Evolutionary conservation across 23 tunicate species (phyloP).

Genomic region (Botrylloides violaceus): DNA sequence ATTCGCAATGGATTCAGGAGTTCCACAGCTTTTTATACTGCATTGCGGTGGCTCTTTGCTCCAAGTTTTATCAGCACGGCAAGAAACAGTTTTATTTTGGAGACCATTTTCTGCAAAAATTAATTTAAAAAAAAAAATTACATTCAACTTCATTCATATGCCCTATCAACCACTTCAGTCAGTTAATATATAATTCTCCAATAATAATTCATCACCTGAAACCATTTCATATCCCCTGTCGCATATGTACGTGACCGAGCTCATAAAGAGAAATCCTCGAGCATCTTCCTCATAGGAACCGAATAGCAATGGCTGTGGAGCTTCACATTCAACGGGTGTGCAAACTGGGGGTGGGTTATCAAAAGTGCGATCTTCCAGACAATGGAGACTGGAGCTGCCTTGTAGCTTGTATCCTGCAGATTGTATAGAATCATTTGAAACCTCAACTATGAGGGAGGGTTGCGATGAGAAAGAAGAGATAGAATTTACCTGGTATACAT

Average conservation of each 20-base stretch:
- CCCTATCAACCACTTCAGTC: too few relatives aligned
- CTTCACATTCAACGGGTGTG: not conserved
- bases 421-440: not conserved
- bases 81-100: slow-evolving; percentile 6
- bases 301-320: not conserved
- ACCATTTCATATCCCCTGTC: slow-evolving; percentile 6
- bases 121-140: not conserved
- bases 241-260: not conserved
- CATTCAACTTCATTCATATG: not conserved
- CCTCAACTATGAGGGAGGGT: not conserved
- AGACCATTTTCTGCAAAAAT: not conserved
- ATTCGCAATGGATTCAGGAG: not conserved
- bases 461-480: not conserved
- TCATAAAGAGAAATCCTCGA: slow-evolving; percentile 10
- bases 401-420: slow-evolving; percentile 13
- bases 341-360: slow-evolving; percentile 17
- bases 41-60: slow-evolving; percentile 15
- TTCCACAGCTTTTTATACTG: slow-evolving; percentile 2
- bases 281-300: slow-evolving; percentile 6
- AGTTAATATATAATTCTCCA: too few relatives aligned
- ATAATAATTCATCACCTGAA: not conserved
- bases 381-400: not conserved
- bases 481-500: slow-evolving; percentile 5
- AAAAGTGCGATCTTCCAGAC: slow-evolving; percentile 10
- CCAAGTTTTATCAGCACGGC: slow-evolving; percentile 4